These are phyloP conservation scores for Euplagia quadripunctaria DNA, from an alignment of 2,888 invertebrate genomes.

Conservation along the genomic window DNA sequence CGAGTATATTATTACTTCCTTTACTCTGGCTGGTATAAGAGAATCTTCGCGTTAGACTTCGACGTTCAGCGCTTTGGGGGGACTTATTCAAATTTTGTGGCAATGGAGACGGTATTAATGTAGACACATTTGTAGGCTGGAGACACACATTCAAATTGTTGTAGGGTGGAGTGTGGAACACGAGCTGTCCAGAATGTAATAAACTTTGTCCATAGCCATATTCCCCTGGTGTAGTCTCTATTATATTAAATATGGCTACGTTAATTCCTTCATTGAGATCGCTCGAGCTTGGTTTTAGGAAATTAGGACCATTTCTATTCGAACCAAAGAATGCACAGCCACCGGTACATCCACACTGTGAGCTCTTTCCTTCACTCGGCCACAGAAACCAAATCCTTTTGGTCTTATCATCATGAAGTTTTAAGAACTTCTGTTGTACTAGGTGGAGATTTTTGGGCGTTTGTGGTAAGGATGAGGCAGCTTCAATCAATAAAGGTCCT, in stretches of 20 bases:
- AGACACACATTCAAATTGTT: conserved; percentile 92
- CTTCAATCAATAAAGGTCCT: conserved; percentile 96
- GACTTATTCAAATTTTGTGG: conserved; percentile 78
- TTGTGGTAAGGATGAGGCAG: conserved; percentile 93
- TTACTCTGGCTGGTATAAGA: conserved; percentile 83
- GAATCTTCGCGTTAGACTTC: conserved; percentile 81
- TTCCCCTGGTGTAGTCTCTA: conserved; percentile 92
- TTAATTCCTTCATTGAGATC: conserved; percentile 94
- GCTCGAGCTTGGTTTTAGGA: conserved; percentile 94
- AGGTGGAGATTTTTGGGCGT: conserved; percentile 92
- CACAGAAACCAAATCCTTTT: conserved; percentile 98
- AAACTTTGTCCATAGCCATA: conserved; percentile 98
- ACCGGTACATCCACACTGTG: conserved; percentile 97
- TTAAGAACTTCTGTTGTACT: conserved; percentile 94
- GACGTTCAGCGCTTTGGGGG: conserved; percentile 75
- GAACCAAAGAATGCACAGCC: conserved; percentile 98
- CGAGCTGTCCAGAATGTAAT: conserved; percentile 93
- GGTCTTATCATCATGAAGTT: conserved; percentile 93
- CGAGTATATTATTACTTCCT: conserved; percentile 78
- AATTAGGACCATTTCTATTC: conserved; percentile 95
- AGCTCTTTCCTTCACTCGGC: conserved; percentile 91
- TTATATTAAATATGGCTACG: conserved; percentile 91
- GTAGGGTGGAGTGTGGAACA: conserved; percentile 97
- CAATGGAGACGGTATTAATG: conserved; percentile 79
- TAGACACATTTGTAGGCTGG: conserved; percentile 88